These are phyloP conservation scores for Mesoclemmys tuberculata DNA, from an alignment of 2,113 vertebrate species.

Conservation along the genomic window DNA sequence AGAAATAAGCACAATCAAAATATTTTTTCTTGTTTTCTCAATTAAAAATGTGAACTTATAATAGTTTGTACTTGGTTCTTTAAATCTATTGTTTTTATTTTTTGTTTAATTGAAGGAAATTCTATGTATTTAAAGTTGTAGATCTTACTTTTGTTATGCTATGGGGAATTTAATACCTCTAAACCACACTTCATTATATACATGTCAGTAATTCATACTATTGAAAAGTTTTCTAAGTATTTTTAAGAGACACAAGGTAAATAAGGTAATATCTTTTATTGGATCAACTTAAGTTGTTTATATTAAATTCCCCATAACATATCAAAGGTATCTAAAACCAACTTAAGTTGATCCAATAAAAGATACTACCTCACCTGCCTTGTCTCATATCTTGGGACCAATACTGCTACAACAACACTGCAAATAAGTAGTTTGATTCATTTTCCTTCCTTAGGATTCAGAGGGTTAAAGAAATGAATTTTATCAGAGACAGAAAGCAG, in stretches of 20 bases:
- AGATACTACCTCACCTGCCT: not conserved
- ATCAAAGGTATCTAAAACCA: not conserved
- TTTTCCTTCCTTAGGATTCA: not conserved
- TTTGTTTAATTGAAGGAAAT: not conserved
- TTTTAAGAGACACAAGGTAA: not conserved
- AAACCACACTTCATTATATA: constrained; percentile 3
- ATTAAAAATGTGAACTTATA: not conserved
- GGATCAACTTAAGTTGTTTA: no score
- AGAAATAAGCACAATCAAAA: not conserved
- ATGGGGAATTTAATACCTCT: not conserved
- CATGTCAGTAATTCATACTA: not conserved
- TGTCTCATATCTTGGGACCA: not conserved
- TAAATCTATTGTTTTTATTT: not conserved
- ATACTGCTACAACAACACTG: not conserved
- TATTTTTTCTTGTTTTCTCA: not conserved
- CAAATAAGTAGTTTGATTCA: not conserved
- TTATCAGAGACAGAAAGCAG: not conserved
- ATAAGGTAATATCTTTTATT: not conserved
- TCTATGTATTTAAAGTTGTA: not conserved
- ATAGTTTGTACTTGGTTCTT: constrained; percentile 1
- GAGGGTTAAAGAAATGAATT: not conserved
- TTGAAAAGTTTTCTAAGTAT: not conserved
- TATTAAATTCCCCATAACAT: not conserved
- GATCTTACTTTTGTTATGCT: not conserved
- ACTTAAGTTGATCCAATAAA: not conserved